phyloP scores from a whole-genome alignment of 1,140 invertebrate species.

The Cheumatopsyche charites region DNA sequence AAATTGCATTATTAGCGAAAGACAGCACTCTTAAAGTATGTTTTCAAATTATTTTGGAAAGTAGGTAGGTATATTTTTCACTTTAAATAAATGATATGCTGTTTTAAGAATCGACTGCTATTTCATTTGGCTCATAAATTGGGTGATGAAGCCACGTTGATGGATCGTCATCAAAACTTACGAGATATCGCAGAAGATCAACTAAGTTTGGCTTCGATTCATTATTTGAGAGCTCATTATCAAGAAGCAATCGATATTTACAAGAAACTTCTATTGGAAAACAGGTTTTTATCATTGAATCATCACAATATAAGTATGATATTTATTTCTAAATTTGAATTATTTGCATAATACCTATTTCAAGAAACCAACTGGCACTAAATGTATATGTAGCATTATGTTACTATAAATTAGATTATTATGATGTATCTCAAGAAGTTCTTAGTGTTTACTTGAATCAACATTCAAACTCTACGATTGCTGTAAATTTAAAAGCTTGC shows the following conservation, averaged over 20 bases:
- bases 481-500: slow-evolving; percentile 90
- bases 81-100: background rate
- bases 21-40: slow-evolving; percentile 68
- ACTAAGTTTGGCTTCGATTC: slow-evolving; percentile 93
- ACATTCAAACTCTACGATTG: slow-evolving; percentile 92
- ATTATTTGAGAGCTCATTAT: slow-evolving; percentile 94
- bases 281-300: slow-evolving; percentile 69
- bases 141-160: slow-evolving; percentile 82
- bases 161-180: slow-evolving; percentile 82
- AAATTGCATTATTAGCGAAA: slow-evolving; percentile 66
- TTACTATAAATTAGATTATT: slow-evolving; percentile 97
- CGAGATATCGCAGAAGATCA: slow-evolving; percentile 93
- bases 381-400: slow-evolving; percentile 98
- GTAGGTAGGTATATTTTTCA: background rate
- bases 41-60: background rate
- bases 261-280: slow-evolving; percentile 90
- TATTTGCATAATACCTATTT: slow-evolving; percentile 33
- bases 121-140: slow-evolving; percentile 97
- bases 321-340: background rate
- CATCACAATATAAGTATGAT: background rate
- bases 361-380: slow-evolving; percentile 88
- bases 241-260: slow-evolving; percentile 99
- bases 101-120: slow-evolving; percentile 70
- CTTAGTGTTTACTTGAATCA: slow-evolving; percentile 91
- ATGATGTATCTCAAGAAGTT: slow-evolving; percentile 92